Percentiles rank a stretch among this genome's conserved stretches.
Evolutionary conservation across 1,140 invertebrate species (phyloP).

Genomic region (Lepidurus couesii): DNA sequence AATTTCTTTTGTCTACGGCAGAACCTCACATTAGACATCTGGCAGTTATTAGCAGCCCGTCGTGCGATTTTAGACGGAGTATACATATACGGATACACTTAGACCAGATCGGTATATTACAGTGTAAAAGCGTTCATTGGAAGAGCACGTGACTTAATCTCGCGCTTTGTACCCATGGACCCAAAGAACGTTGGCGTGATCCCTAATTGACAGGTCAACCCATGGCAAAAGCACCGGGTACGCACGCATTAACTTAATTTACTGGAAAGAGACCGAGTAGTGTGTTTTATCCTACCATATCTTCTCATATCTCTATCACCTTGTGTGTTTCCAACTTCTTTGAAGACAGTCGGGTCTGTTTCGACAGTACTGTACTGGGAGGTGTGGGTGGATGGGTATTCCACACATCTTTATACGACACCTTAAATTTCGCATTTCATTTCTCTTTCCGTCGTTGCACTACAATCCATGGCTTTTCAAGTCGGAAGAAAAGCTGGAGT

Average conservation of each 20-base stretch:
- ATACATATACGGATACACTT: no score
- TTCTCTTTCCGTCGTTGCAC: constrained; percentile 1
- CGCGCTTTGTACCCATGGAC: not conserved
- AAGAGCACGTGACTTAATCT: not conserved
- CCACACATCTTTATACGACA: not conserved
- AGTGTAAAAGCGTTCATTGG: not conserved
- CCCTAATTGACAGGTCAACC: not conserved
- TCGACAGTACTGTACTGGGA: no score
- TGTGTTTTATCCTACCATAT: not conserved
- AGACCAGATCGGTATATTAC: not conserved
- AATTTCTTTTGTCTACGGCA: not conserved
- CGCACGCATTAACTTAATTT: not conserved
- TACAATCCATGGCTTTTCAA: not conserved
- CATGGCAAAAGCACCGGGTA: not conserved
- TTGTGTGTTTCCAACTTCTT: not conserved
- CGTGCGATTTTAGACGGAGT: no score
- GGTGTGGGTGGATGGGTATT: no score
- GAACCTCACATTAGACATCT: not conserved
- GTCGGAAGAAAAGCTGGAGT: not conserved
- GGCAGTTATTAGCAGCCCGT: not conserved
- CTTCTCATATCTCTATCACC: not conserved
- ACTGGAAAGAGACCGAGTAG: not conserved
- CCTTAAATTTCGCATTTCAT: not conserved
- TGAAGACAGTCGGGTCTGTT: not conserved
- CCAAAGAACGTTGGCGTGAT: not conserved